Conservation (phyloP, 2,888 invertebrate genomes). For the Mythimna ferrago region DNA sequence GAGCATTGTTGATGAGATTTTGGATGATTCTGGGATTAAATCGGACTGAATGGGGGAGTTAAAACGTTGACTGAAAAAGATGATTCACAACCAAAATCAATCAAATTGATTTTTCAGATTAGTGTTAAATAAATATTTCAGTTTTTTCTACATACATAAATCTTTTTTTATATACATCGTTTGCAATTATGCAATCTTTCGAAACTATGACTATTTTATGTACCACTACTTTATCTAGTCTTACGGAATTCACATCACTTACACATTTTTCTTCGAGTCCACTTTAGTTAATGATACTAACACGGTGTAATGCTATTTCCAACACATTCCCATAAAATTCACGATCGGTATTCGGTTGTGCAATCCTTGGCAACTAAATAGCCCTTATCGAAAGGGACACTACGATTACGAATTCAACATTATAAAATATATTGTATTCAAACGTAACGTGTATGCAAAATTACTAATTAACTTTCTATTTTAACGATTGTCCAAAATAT, state of each 20-base stretch:
- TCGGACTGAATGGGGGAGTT: conserved; percentile 15
- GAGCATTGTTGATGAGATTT: conserved; percentile 74
- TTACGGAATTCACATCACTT: conserved; percentile 20
- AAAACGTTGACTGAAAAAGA: too few species aligned
- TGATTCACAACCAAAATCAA: not conserved
- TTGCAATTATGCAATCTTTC: not conserved
- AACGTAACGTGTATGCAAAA: conserved; percentile 66
- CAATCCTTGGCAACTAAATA: conserved; percentile 36
- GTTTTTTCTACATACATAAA: not conserved
- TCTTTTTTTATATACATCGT: too few species aligned
- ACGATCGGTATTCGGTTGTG: conserved; percentile 17
- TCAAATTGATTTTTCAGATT: conserved; percentile 1
- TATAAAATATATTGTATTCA: conserved; percentile 54
- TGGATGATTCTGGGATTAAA: conserved; percentile 70
- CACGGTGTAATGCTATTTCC: conserved; percentile 10
- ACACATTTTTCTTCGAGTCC: conserved; percentile 18
- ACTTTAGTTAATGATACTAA: conserved; percentile 20
- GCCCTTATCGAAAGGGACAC: conserved; percentile 44
- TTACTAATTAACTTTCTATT: conserved; percentile 84
- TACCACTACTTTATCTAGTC: not conserved
- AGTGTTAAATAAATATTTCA: not conserved
- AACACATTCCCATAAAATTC: conserved; percentile 21
- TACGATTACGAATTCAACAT: conserved; percentile 38
- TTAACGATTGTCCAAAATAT: conserved; percentile 86
- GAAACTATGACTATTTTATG: too few species aligned